Evolutionary conservation across 2,797 vertebrate genomes (phyloP).

Genomic region (Gobio occitaniae): DNA sequence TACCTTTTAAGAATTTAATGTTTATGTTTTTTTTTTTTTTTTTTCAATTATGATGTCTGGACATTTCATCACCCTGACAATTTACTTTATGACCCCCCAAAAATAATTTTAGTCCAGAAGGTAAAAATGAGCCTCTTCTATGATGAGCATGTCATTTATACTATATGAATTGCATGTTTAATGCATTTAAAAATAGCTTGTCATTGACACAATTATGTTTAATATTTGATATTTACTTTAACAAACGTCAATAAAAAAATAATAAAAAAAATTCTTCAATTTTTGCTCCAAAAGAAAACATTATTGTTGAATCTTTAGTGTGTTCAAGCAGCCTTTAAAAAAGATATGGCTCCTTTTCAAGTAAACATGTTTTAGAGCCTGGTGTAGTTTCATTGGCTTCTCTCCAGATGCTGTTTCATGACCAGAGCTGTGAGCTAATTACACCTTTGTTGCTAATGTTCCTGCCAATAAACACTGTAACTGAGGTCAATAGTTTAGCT

Average conservation of each 20-base stretch:
- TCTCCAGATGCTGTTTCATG: conserved; percentile 65
- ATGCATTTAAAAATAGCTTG: not conserved
- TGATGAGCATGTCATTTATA: not conserved
- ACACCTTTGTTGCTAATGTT: conserved; percentile 60
- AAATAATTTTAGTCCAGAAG: not conserved
- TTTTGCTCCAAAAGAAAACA: not conserved
- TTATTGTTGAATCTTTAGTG: conserved; percentile 11
- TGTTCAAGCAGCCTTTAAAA: conserved; percentile 19
- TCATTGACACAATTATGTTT: not conserved
- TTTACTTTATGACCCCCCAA: not conserved
- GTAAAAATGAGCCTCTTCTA: not conserved
- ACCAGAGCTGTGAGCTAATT: conserved; percentile 62
- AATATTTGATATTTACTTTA: not conserved
- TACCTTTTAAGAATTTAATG: not conserved
- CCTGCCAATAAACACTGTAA: conserved; percentile 70
- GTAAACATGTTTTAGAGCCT: conserved; percentile 55
- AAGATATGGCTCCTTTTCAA: conserved; percentile 46
- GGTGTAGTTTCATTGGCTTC: conserved; percentile 59
- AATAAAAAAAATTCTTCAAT: not conserved
- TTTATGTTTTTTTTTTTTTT: not conserved
- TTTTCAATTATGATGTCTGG: not conserved
- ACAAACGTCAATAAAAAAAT: not conserved
- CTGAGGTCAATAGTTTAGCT: conserved; percentile 67
- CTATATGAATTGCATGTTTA: not conserved
- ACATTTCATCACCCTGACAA: not conserved